Percentiles rank a stretch among this genome's conserved stretches.
Evolutionary conservation across 2,888 invertebrate genomes (phyloP).

Genomic region (Apoda limacodes): DNA sequence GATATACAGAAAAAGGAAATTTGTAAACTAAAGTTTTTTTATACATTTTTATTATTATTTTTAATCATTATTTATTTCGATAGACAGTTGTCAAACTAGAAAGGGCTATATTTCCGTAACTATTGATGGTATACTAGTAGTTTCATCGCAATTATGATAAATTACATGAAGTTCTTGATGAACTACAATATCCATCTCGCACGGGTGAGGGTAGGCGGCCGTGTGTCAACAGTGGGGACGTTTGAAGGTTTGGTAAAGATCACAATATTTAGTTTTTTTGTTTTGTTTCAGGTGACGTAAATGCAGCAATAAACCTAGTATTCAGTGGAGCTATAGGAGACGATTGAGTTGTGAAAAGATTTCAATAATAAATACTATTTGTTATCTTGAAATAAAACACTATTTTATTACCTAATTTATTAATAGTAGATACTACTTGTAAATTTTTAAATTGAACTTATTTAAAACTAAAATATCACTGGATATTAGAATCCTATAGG

Average conservation of each 20-base stretch:
- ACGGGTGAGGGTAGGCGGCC: too few species aligned
- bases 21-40: too few species aligned
- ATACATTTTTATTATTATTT: too few species aligned
- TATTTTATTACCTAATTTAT: conserved; percentile 18
- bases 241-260: neutral
- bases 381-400: conserved; percentile 5
- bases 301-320: conserved; percentile 91
- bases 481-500: conserved; percentile 40
- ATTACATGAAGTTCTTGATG: too few species aligned
- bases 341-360: conserved; percentile 19
- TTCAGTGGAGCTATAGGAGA: conserved; percentile 71
- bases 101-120: too few species aligned
- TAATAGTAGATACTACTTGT: conserved; percentile 27
- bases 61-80: too few species aligned
- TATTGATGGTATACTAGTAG: too few species aligned
- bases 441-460: conserved; percentile 32
- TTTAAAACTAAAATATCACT: conserved; percentile 38
- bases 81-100: too few species aligned
- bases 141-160: too few species aligned
- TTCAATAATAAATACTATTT: conserved; percentile 19
- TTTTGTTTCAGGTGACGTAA: conserved; percentile 79
- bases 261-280: conserved; percentile 19
- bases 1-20: too few species aligned
- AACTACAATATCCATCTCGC: too few species aligned
- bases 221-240: too few species aligned